phyloP scores from a whole-genome alignment of 2,113 vertebrate species.

The Eretmochelys imbricata region DNA sequence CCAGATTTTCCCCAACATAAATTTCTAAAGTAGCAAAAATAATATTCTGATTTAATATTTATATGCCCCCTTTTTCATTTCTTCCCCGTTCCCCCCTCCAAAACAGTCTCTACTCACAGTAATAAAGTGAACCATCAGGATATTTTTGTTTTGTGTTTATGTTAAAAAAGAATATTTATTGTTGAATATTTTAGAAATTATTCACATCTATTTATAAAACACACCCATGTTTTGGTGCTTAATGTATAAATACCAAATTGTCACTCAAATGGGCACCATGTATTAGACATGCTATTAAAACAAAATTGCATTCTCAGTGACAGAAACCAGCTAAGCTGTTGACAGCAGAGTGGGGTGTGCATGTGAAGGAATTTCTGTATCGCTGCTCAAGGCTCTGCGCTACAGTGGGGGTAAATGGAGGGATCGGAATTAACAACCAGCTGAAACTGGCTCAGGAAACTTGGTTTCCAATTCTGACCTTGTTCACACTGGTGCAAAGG shows the following conservation, averaged over 20 bases:
- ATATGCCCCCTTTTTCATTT: neutral
- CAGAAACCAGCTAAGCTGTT: conserved; percentile 65
- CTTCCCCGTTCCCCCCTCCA: conserved; percentile 5
- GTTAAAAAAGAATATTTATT: conserved; percentile 5
- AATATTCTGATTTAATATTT: conserved; percentile 10
- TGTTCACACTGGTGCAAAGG: neutral
- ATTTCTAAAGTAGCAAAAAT: conserved; percentile 9
- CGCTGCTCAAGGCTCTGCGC: conserved; percentile 24
- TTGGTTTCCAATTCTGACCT: neutral
- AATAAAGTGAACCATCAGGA: conserved; percentile 69
- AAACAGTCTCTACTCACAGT: conserved; percentile 16
- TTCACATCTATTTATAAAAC: conserved; percentile 65
- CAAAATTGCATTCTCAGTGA: conserved; percentile 67
- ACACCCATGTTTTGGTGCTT: conserved; percentile 52
- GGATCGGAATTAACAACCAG: fast-evolving
- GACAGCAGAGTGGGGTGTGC: neutral
- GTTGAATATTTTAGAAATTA: conserved; percentile 27
- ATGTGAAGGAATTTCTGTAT: neutral
- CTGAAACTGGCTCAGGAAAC: neutral
- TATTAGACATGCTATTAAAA: conserved; percentile 63
- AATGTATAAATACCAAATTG: conserved; percentile 59
- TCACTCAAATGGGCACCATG: conserved; percentile 67
- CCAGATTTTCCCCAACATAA: neutral
- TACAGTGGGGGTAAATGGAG: neutral
- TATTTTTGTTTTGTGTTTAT: conserved; percentile 51